Evolutionary conservation across 2,888 invertebrate species (phyloP).

Genomic region (Stramonita haemastoma): DNA sequence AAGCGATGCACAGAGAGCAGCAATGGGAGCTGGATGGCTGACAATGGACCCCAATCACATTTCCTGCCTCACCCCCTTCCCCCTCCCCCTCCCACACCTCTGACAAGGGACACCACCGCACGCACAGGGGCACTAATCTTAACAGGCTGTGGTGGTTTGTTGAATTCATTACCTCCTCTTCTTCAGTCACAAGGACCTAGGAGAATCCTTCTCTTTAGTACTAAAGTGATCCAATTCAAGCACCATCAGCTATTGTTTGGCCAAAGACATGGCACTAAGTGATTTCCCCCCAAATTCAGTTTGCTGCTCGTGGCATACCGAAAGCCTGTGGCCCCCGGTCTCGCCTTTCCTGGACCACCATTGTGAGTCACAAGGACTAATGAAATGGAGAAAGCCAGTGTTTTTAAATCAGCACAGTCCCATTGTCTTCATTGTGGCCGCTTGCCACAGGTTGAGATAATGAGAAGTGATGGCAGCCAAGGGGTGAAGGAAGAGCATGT

Average conservation of each 20-base stretch:
- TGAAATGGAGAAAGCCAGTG: slow-evolving; percentile 38
- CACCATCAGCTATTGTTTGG: slow-evolving; percentile 45
- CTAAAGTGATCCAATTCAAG: slow-evolving; percentile 45
- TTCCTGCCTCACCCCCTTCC: not conserved
- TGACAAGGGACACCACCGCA: not conserved
- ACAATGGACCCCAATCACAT: too few relatives aligned
- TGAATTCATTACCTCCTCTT: slow-evolving; percentile 18
- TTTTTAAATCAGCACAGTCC: slow-evolving; percentile 43
- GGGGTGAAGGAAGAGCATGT: slow-evolving; percentile 5
- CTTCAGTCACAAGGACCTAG: slow-evolving; percentile 28
- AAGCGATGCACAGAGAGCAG: too few relatives aligned
- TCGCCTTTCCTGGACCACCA: not conserved
- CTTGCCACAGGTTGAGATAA: not conserved
- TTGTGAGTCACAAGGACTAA: slow-evolving; percentile 45
- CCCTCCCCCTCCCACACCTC: not conserved
- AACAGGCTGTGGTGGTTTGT: not conserved
- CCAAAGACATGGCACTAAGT: not conserved
- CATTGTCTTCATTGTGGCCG: slow-evolving; percentile 44
- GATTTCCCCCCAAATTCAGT: too few relatives aligned
- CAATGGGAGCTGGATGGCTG: too few relatives aligned
- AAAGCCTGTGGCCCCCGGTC: not conserved
- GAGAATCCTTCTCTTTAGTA: slow-evolving; percentile 31
- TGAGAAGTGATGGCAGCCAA: not conserved
- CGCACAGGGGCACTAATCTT: not conserved
- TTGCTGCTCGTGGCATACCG: not conserved